Evolutionary conservation across 2,888 invertebrate species (phyloP).

Genomic region (Drosophila bunnanda): DNA sequence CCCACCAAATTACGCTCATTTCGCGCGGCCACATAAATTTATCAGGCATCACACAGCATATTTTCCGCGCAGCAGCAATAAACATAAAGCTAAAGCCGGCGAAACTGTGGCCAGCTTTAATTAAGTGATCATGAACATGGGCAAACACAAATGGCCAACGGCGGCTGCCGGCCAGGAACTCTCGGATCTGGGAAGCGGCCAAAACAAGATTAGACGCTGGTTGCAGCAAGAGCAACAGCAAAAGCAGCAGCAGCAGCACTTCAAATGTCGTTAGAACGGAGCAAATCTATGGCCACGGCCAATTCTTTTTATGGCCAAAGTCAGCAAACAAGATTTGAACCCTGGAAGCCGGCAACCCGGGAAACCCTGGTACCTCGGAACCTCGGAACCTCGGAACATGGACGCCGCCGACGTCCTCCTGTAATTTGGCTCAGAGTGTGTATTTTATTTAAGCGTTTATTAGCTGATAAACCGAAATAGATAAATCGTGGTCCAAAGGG

Average conservation of each 20-base stretch:
- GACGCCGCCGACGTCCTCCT: constrained; percentile 23
- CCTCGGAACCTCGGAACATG: constrained; percentile 1
- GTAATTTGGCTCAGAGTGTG: constrained; percentile 78
- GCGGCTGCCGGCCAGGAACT: constrained; percentile 23
- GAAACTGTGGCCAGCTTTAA: constrained; percentile 58
- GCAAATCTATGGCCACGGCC: constrained; percentile 28
- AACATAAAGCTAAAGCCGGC: constrained; percentile 33
- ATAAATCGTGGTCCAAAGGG: constrained; percentile 62
- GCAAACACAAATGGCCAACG: constrained; percentile 50
- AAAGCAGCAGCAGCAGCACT: constrained; percentile 33
- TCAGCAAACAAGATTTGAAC: constrained; percentile 34
- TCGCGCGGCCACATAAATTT: constrained; percentile 70
- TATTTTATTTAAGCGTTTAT: constrained; percentile 80
- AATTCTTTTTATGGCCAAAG: constrained; percentile 39
- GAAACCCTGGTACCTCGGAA: neutral
- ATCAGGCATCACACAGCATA: constrained; percentile 64
- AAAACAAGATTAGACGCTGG: constrained; percentile 71
- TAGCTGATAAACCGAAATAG: constrained; percentile 78
- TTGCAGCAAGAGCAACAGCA: constrained; percentile 30
- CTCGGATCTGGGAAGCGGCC: constrained; percentile 49
- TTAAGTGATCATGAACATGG: constrained; percentile 76
- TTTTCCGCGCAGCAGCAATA: constrained; percentile 51
- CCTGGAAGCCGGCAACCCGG: constrained; percentile 2
- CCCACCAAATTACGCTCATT: constrained; percentile 79
- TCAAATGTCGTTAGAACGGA: constrained; percentile 71